Percentiles rank a stretch among this genome's conserved stretches.
Evolutionary conservation across 2,113 vertebrate genomes (phyloP).

Genomic region (Neolamprologus kungweensis): DNA sequence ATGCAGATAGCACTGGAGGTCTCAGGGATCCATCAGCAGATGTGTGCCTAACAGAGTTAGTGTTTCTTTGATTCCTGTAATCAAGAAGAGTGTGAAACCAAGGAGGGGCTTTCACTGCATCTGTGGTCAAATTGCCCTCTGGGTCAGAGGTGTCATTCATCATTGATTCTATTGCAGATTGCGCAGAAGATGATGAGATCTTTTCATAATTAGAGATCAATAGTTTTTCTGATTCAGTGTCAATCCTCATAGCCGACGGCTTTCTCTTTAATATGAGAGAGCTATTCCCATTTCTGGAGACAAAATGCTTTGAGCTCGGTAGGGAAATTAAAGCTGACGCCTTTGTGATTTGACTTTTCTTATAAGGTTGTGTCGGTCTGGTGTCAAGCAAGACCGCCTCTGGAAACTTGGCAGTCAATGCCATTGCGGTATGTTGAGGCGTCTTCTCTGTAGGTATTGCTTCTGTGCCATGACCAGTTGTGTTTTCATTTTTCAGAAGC

Average conservation of each 20-base stretch:
- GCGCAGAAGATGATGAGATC: not conserved
- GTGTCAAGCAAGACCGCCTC: conserved; percentile 18
- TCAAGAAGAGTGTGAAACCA: conserved; percentile 31
- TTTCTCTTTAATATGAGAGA: not conserved
- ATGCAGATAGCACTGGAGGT: conserved; percentile 31
- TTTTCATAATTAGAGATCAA: conserved; percentile 33
- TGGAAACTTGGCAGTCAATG: conserved; percentile 2
- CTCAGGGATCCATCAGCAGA: conserved; percentile 8
- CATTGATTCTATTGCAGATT: conserved; percentile 14
- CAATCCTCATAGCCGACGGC: not conserved
- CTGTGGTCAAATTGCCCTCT: conserved; percentile 21
- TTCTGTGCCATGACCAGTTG: not conserved
- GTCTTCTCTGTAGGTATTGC: conserved; percentile 16
- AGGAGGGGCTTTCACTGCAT: conserved; percentile 11
- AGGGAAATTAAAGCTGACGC: not conserved
- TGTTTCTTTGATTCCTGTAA: conserved; percentile 32
- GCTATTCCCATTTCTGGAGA: not conserved
- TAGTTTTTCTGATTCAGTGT: not conserved
- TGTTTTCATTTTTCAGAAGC: conserved; percentile 16
- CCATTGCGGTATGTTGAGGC: not conserved
- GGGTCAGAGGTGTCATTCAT: conserved; percentile 33
- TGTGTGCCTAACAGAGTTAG: conserved; percentile 23
- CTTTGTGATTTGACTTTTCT: not conserved
- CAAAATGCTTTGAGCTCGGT: not conserved
- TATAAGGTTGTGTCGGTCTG: not conserved